Evolutionary conservation across 2,888 invertebrate genomes (phyloP).

Genomic region (Temnothorax unifasciatus): DNA sequence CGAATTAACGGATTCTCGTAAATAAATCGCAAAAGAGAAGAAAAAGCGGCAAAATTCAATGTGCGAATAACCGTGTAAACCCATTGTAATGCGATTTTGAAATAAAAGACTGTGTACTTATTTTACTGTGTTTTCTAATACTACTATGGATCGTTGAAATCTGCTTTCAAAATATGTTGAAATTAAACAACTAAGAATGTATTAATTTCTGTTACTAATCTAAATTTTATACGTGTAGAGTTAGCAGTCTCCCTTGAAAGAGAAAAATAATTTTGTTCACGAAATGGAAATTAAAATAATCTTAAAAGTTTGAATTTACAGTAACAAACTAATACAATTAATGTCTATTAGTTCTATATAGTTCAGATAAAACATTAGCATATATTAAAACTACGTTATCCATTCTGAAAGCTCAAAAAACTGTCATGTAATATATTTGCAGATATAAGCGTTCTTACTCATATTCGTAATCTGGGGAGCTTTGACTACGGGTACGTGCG

Average conservation of each 20-base stretch:
- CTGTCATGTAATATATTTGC: not conserved
- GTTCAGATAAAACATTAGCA: conserved; percentile 3
- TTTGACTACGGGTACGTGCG: conserved; percentile 76
- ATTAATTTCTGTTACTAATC: conserved; percentile 21
- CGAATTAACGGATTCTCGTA: conserved; percentile 12
- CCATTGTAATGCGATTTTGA: conserved; percentile 8
- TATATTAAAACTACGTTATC: conserved; percentile 16
- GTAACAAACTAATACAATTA: not conserved
- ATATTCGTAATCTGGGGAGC: conserved; percentile 52
- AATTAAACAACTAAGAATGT: conserved; percentile 16
- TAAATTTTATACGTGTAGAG: conserved; percentile 1
- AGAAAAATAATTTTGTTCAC: not conserved
- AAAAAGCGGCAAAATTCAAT: conserved; percentile 34
- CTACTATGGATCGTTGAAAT: not conserved
- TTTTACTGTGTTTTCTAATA: not conserved
- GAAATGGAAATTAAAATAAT: not conserved
- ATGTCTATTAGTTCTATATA: conserved; percentile 28
- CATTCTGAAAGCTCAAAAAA: conserved; percentile 29
- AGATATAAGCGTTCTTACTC: conserved; percentile 22
- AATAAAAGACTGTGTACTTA: not conserved
- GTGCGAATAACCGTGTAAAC: conserved; percentile 20
- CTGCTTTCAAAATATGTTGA: not conserved
- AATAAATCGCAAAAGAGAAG: conserved; percentile 32
- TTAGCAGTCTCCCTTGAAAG: not conserved
- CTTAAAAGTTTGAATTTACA: not conserved